Evolutionary conservation across 2,888 invertebrate genomes (phyloP), one percentile per base, ranked within the genome.

Genomic region (Melolontha melolontha): DNA sequence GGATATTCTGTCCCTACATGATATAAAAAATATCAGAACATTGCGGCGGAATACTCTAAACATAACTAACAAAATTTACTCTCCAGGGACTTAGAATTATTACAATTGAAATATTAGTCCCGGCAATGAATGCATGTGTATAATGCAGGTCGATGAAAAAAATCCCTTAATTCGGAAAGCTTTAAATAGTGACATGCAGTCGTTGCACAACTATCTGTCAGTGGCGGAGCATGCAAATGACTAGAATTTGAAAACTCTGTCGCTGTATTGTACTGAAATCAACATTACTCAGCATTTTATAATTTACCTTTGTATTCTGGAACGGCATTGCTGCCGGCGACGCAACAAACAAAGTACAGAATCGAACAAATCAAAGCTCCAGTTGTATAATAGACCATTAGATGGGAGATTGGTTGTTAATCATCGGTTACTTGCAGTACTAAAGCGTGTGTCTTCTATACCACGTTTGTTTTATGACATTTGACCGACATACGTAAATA

Each of bases 261-360:
- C 34, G 52, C 47, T 50, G 67, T 66, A 70, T 68, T 71, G 67
- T 70, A 54, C 69, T 47, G 22, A 65, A 70, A 66, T 71, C 65
- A 47, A 64, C 72, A 70, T 71, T 70, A 73, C 70, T 73, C 70
- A 50, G 72, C 73, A 64, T 73, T 75, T 74, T 73, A 71, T 73
- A 74, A 75, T 73, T 76, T 75, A 76, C 76, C 75, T 76, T 73
- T 73, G 73, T 72, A 68, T 70, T 66, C 68, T 55, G 69, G 62
- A 47, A 44, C 65, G 65, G 66, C 57, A 59, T 70, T 65, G 69
- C 62, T 66, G 64, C 64, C 64, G 69, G 27, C 67, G 39, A 55
- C 70, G 65, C 70, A 64, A 51, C 71, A 73, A 73, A 76, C 75
- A 71, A 71, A 74, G 70, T 71, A 72, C 67, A 68, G 66, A 70